Conservation (phyloP, 2,888 invertebrate genomes). For the Dryadula phaetusa region DNA sequence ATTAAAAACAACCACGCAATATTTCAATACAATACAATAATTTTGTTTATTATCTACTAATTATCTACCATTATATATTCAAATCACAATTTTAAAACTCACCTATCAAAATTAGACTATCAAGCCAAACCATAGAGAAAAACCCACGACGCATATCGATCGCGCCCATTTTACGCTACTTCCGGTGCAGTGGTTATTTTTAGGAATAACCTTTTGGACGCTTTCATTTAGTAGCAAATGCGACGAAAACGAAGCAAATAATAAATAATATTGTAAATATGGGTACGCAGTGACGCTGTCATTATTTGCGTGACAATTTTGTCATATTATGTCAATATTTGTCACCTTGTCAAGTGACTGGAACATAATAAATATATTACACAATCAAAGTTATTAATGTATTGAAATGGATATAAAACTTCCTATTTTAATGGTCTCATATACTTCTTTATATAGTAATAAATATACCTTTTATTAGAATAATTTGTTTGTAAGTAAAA, state of each 20-base stretch:
- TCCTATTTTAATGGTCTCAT: not conserved
- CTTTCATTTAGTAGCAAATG: slow-evolving; percentile 3
- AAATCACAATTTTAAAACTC: not conserved
- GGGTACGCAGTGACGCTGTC: slow-evolving; percentile 49
- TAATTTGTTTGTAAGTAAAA: too few relatives aligned
- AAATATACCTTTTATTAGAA: not conserved
- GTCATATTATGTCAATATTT: slow-evolving; percentile 50
- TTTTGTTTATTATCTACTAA: not conserved
- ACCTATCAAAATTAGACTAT: slow-evolving; percentile 1
- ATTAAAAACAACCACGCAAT: not conserved
- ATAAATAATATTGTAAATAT: slow-evolving; percentile 9
- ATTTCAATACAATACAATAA: not conserved
- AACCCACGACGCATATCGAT: slow-evolving; percentile 49
- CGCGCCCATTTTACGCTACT: slow-evolving; percentile 49
- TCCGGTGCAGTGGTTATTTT: slow-evolving; percentile 53
- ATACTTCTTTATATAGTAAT: not conserved
- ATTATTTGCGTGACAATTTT: slow-evolving; percentile 51
- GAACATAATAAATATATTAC: not conserved
- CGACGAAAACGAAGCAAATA: slow-evolving; percentile 20
- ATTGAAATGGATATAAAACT: not conserved
- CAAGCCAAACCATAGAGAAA: slow-evolving; percentile 45
- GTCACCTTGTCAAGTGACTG: slow-evolving; percentile 44
- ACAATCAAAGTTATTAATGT: slow-evolving; percentile 4
- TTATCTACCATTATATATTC: not conserved
- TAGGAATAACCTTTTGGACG: slow-evolving; percentile 45